Percentiles rank a stretch among this genome's conserved stretches.
Conservation (phyloP, 2,113 vertebrate species). For the Oxygymnocypris stewartii region DNA sequence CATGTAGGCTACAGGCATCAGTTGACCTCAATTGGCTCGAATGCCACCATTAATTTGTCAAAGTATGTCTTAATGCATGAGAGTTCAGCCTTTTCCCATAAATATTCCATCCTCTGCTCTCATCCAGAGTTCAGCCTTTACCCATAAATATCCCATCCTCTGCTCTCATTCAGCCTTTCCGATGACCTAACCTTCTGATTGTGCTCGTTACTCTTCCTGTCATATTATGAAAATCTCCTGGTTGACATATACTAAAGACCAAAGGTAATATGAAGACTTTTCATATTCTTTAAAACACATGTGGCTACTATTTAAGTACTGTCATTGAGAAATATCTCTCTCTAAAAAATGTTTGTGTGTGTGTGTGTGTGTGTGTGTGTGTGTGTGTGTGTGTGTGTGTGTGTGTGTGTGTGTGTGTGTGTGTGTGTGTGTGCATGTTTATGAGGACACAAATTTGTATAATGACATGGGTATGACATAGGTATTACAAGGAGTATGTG, state of each 20-base stretch:
- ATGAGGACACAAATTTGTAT: too few species aligned
- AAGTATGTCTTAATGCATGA: not conserved
- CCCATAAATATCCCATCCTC: slow-evolving; percentile 20
- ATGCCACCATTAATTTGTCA: slow-evolving; percentile 9
- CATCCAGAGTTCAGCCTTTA: too few species aligned
- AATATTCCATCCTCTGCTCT: too few species aligned
- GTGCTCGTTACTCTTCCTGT: slow-evolving; percentile 17
- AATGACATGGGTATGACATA: too few species aligned
- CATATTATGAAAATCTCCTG: slow-evolving; percentile 12
- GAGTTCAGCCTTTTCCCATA: too few species aligned
- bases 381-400: too few species aligned
- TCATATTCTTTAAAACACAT: not conserved
- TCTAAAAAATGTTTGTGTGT: not conserved
- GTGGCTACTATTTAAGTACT: not conserved
- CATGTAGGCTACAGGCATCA: not conserved
- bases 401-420: too few species aligned
- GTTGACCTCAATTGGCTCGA: slow-evolving; percentile 22
- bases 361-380: too few species aligned
- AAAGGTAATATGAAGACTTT: slow-evolving; percentile 30
- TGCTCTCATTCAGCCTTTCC: slow-evolving; percentile 2
- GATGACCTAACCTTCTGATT: slow-evolving; percentile 19
- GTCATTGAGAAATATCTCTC: not conserved
- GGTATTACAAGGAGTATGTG: too few species aligned
- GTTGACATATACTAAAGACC: slow-evolving; percentile 13
- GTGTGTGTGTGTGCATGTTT: too few species aligned